A percentile compares a stretch with the other conserved stretches of the same genome.
Evolutionary conservation across 1,140 invertebrate genomes (phyloP).

Genomic region (Melipona quadrifasciata): DNA sequence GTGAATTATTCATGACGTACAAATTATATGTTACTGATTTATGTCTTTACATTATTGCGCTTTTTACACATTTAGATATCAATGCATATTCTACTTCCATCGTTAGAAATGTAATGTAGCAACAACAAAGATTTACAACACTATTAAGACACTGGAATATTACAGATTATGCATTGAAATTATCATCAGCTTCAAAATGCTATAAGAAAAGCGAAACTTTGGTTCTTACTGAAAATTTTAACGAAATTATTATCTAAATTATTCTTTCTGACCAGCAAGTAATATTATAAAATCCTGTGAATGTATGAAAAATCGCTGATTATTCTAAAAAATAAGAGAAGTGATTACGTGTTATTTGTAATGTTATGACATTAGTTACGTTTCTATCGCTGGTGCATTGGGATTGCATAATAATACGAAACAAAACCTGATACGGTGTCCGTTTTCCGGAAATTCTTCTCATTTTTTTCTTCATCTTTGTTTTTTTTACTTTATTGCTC

Average conservation of each 20-base stretch:
- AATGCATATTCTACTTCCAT: no score
- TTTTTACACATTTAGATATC: background rate
- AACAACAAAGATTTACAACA: no score
- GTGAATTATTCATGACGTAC: background rate
- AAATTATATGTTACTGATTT: background rate
- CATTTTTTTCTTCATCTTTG: background rate
- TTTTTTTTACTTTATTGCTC: background rate
- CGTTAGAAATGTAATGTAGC: no score
- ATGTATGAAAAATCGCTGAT: background rate
- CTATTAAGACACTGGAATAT: no score
- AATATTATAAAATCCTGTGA: background rate
- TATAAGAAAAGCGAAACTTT: background rate
- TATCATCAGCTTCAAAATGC: no score
- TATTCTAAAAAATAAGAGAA: background rate
- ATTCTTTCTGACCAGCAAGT: background rate
- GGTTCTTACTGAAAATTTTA: no score
- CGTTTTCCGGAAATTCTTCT: constrained; percentile 18
- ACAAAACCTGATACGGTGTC: constrained; percentile 14
- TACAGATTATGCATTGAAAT: no score
- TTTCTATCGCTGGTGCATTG: background rate
- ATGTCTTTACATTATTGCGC: background rate
- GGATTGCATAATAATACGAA: constrained; percentile 12
- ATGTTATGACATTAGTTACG: background rate
- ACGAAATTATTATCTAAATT: background rate
- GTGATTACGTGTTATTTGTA: constrained; percentile 18